phyloP scores from a whole-genome alignment of 2,113 vertebrate genomes.

The Laticauda laticaudata region DNA sequence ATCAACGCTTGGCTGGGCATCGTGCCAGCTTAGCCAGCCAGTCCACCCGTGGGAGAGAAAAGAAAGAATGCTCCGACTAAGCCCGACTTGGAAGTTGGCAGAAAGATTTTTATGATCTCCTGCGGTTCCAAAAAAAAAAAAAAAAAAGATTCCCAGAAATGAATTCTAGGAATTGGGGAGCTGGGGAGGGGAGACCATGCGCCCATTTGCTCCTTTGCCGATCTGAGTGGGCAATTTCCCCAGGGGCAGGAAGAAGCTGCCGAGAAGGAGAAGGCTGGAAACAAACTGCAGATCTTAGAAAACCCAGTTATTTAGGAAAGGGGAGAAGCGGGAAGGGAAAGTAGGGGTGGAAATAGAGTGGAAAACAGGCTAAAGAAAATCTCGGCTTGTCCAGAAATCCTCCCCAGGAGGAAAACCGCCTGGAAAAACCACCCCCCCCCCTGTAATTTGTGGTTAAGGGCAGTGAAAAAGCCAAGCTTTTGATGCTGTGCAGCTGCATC shows the following conservation, averaged over 20 bases:
- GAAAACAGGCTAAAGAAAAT: not conserved
- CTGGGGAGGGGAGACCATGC: not conserved
- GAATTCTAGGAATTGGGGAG: not conserved
- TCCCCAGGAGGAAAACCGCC: not conserved
- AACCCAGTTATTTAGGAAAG: not conserved
- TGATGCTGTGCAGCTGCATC: not conserved
- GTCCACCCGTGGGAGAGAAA: not conserved
- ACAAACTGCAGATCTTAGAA: not conserved
- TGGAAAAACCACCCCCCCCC: fast-evolving
- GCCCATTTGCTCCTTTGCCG: not conserved
- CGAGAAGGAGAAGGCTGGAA: not conserved
- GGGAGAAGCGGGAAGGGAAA: not conserved
- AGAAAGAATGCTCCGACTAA: not conserved
- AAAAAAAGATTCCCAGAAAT: not conserved
- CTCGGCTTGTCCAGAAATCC: not conserved
- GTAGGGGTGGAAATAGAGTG: not conserved
- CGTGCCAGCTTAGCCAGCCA: not conserved
- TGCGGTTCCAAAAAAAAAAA: not conserved
- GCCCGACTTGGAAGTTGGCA: too few species aligned
- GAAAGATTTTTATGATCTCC: not conserved
- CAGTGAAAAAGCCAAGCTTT: not conserved
- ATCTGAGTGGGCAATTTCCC: too few species aligned
- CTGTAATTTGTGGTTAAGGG: not conserved
- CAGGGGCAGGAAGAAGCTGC: not conserved
- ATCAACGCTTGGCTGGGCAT: not conserved